Percentiles rank a stretch among this genome's conserved stretches.
These are phyloP conservation scores for Rhinoderma darwinii DNA, from an alignment of 2,113 vertebrate species.

Conservation along the genomic window DNA sequence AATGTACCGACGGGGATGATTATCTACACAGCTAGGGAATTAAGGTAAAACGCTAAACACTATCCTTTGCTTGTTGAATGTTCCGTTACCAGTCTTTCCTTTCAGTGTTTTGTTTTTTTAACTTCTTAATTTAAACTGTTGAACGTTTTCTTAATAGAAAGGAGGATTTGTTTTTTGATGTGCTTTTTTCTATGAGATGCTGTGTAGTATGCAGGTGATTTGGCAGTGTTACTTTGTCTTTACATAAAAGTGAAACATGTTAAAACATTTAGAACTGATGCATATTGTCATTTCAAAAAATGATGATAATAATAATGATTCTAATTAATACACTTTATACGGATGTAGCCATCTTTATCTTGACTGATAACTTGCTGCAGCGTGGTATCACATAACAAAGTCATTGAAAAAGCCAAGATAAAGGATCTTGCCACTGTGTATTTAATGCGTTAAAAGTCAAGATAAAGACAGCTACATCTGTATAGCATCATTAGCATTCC, in stretches of 20 bases:
- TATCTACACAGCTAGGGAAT: conserved; percentile 62
- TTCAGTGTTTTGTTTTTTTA: neutral
- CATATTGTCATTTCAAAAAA: neutral
- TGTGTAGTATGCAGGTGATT: neutral
- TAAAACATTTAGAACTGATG: neutral
- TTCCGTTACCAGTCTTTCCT: neutral
- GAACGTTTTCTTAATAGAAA: neutral
- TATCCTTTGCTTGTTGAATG: conserved; percentile 44
- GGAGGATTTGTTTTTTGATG: neutral
- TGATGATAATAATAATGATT: neutral
- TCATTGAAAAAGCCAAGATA: too few relatives aligned
- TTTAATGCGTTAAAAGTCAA: too few relatives aligned
- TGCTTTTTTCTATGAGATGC: neutral
- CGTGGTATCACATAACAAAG: too few relatives aligned
- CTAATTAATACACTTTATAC: too few relatives aligned
- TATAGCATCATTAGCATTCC: neutral
- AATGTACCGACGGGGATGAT: conserved; percentile 59
- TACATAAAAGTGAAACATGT: neutral
- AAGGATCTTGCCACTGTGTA: too few relatives aligned
- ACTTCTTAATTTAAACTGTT: neutral
- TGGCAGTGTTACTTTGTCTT: neutral
- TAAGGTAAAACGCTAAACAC: conserved; percentile 71
- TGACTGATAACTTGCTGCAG: too few relatives aligned
- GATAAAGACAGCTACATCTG: too few relatives aligned
- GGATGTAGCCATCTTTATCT: too few relatives aligned